Percentiles rank a stretch among this genome's conserved stretches.
These are phyloP conservation scores for Chloroclystis v-ata DNA, from an alignment of 2,888 invertebrate genomes.

Conservation along the genomic window DNA sequence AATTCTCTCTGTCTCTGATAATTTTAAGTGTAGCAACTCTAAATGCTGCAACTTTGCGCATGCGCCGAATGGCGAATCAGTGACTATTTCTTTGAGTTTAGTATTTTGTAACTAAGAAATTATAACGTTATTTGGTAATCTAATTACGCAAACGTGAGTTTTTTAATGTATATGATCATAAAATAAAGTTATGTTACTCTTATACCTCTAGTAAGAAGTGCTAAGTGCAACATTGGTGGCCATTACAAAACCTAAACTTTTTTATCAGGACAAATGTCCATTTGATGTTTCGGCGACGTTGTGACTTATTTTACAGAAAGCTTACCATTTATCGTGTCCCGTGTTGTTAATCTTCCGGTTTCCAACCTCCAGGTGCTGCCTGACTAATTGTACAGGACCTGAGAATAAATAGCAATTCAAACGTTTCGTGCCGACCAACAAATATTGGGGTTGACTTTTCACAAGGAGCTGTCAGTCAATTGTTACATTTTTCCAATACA, in stretches of 20 bases:
- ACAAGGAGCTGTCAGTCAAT: slow-evolving; percentile 74
- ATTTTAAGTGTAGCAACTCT: slow-evolving; percentile 41
- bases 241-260: slow-evolving; percentile 78
- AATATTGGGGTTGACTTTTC: slow-evolving; percentile 70
- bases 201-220: slow-evolving; percentile 54
- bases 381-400: slow-evolving; percentile 42
- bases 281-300: slow-evolving; percentile 79
- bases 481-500: slow-evolving; percentile 61
- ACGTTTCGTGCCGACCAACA: slow-evolving; percentile 65
- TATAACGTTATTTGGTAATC: slow-evolving; percentile 71
- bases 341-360: slow-evolving; percentile 48
- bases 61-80: slow-evolving; percentile 78
- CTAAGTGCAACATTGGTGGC: slow-evolving; percentile 76
- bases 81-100: slow-evolving; percentile 74
- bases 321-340: slow-evolving; percentile 52
- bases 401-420: slow-evolving; percentile 49
- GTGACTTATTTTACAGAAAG: slow-evolving; percentile 68
- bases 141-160: slow-evolving; percentile 58
- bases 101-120: slow-evolving; percentile 74
- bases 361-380: slow-evolving; percentile 48
- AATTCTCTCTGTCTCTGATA: no score
- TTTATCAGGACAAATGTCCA: slow-evolving; percentile 77
- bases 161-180: slow-evolving; percentile 43
- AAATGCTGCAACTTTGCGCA: slow-evolving; percentile 72
- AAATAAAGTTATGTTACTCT: slow-evolving; percentile 39